Base-by-base conservation (phyloP, 2,113 vertebrate species). In the Thomomys bottae region DNA sequence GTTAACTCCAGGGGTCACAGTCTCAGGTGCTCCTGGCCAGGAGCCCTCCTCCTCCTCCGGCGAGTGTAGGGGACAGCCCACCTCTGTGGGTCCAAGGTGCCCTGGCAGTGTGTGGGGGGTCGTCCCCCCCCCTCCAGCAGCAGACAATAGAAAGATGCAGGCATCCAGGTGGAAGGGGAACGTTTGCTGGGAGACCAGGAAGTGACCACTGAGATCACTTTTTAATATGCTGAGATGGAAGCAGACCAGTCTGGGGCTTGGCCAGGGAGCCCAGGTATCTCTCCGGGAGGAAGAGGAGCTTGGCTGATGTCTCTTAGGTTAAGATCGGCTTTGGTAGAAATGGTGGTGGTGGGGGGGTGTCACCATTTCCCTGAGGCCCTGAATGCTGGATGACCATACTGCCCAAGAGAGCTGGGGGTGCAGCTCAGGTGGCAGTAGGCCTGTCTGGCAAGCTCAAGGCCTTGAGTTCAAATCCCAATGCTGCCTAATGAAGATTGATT, bases 171-270 rank as follows among this genome's bases (percentile, higher is more conserved):
- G 80, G 88, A 71, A 72, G 54, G 14, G 14, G 59, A 91, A 77
- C 64, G 26, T 94, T 94, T 96, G 32, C 77, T 85, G 66, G 76
- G 86, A 92, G 76, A 94, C 70, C 84, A 94, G 92, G 93, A 94
- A 96, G 82, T 96, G 66, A 61, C 66, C 42, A 21, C 91, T 67
- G 78, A 80, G 38, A 72, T 71, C 75, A 34, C 73, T 87, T 94
- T 88, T 82, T 87, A 84, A 76, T 84, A 49, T 89, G 61, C 85
- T 84, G 75, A 23, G 32, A 57, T 75, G 20, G 64, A 89, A 91
- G 84, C 28, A 89, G 79, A 85, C 54, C 79, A 20, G 5, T n/a
- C 77, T 76, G 78, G 32, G 70, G 38, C 24, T 92, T 92, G 91
- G 88, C 32, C 57, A 81, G 86, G 79, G 80, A 92, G 72, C 36